phyloP scores from a whole-genome alignment of 2,888 invertebrate species.

The Dicyrtoma fusca region DNA sequence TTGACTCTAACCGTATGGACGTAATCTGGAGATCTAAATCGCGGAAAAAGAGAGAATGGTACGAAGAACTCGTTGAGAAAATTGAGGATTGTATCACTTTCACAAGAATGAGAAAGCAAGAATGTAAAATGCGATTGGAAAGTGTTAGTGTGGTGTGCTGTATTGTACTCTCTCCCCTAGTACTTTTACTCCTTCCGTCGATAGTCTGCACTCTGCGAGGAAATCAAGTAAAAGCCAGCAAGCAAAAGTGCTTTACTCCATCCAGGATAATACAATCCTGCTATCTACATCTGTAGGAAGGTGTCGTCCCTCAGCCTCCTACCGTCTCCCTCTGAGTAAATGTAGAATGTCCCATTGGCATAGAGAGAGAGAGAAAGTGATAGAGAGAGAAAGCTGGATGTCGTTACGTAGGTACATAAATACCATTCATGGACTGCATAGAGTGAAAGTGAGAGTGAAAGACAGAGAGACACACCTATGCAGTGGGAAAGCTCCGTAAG shows the following conservation, averaged over 20 bases:
- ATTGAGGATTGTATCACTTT: conserved; percentile 13
- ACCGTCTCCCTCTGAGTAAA: background rate
- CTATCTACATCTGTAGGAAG: background rate
- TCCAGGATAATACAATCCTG: too few relatives aligned
- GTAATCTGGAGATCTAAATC: conserved; percentile 19
- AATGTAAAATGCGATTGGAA: conserved; percentile 26
- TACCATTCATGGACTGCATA: background rate
- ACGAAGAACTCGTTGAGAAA: conserved; percentile 17
- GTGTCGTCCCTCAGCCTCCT: background rate
- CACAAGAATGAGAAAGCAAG: conserved; percentile 4
- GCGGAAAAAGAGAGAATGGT: conserved; percentile 1
- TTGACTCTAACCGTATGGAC: background rate
- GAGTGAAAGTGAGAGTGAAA: background rate
- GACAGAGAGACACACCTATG: background rate
- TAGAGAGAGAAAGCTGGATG: background rate
- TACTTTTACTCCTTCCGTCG: too few relatives aligned
- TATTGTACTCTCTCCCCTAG: too few relatives aligned
- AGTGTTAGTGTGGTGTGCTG: conserved; percentile 2
- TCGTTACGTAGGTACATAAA: background rate
- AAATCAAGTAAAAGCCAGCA: background rate
- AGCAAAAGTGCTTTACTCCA: background rate
- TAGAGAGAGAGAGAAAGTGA: background rate
- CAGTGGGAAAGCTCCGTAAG: too few relatives aligned
- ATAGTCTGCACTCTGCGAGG: background rate
- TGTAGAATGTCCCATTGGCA: background rate